Conservation (phyloP, 2,888 invertebrate species). For the Halictus ligatus region DNA sequence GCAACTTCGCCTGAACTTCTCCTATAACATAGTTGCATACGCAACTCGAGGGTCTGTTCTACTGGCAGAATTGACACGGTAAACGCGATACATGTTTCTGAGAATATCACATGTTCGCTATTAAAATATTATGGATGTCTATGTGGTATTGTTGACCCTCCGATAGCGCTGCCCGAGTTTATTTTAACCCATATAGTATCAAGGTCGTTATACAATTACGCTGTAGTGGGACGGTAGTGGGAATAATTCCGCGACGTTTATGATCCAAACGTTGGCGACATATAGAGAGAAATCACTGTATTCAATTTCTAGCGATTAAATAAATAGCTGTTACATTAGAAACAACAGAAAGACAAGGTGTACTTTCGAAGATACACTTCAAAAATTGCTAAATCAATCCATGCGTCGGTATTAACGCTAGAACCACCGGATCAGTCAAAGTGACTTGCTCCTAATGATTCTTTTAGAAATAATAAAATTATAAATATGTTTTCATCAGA, state of each 20-base stretch:
- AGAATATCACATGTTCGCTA: background rate
- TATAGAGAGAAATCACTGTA: too few relatives aligned
- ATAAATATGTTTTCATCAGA: too few relatives aligned
- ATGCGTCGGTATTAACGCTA: background rate
- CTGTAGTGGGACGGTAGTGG: too few relatives aligned
- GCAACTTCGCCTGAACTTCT: background rate
- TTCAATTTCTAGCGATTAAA: too few relatives aligned
- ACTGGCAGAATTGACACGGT: background rate
- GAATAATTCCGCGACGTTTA: too few relatives aligned
- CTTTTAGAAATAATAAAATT: too few relatives aligned
- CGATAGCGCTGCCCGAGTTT: background rate
- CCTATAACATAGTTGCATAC: background rate
- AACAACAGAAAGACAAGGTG: too few relatives aligned
- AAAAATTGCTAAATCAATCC: background rate
- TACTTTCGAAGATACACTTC: too few relatives aligned
- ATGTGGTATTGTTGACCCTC: background rate
- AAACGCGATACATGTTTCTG: background rate
- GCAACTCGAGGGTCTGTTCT: background rate
- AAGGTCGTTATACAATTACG: background rate
- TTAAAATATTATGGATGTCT: background rate
- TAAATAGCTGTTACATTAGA: too few relatives aligned
- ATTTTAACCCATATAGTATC: background rate
- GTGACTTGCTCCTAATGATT: too few relatives aligned
- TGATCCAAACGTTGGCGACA: too few relatives aligned
- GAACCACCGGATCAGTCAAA: too few relatives aligned